Evolutionary conservation across 1,140 invertebrate genomes (phyloP).

Genomic region (Drosophila melanogaster): Release_6_plus_ISO1_MT NT_033777.3:11389501-11390000

Average conservation of each 20-base stretch:
- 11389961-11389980: conserved; percentile 69
- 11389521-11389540: conserved; percentile 83
- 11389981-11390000: conserved; percentile 78
- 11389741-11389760: conserved; percentile 13
- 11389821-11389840: conserved; percentile 58
- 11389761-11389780: conserved; percentile 10
- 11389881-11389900: background rate
- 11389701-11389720: conserved; percentile 30
- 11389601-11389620: conserved; percentile 37
- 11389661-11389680: conserved; percentile 53
- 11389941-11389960: conserved; percentile 65
- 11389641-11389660: conserved; percentile 42
- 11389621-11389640: conserved; percentile 38
- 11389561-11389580: conserved; percentile 83
- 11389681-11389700: conserved; percentile 53
- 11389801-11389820: conserved; percentile 17
- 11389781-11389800: background rate
- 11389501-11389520: conserved; percentile 65
- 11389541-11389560: conserved; percentile 83
- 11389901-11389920: conserved; percentile 1
- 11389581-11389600: conserved; percentile 83
- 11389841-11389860: conserved; percentile 49
- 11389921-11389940: conserved; percentile 23
- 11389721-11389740: conserved; percentile 4
- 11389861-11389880: conserved; percentile 16